Percentiles rank a stretch among this genome's conserved stretches.
Conservation (phyloP, 1,140 invertebrate genomes). For the Neodiprion pinetum region DNA sequence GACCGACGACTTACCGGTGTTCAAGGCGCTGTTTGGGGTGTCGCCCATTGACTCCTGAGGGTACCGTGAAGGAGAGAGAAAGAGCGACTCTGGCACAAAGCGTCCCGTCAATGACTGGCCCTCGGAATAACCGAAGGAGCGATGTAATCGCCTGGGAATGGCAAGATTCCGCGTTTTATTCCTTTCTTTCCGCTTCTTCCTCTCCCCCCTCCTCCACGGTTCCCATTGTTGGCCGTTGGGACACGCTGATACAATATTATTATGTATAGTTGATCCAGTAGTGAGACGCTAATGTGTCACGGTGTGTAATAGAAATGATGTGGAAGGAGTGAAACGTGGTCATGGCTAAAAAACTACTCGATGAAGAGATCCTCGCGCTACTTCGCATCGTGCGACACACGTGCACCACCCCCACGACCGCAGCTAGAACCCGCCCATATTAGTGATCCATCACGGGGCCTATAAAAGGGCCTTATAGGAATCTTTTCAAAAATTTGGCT, state of each 20-base stretch:
- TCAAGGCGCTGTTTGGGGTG: not conserved
- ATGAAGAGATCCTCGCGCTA: too few relatives aligned
- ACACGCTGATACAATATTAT: too few relatives aligned
- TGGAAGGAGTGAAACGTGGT: too few relatives aligned
- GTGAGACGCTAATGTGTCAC: too few relatives aligned
- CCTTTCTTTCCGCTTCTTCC: not conserved
- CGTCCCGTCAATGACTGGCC: not conserved
- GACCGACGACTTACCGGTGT: not conserved
- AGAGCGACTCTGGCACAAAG: not conserved
- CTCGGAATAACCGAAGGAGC: not conserved
- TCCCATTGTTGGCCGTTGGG: too few relatives aligned
- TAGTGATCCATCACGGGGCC: not conserved
- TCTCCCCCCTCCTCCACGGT: too few relatives aligned
- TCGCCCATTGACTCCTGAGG: slow-evolving; percentile 4
- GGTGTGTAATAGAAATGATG: too few relatives aligned
- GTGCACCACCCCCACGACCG: not conserved
- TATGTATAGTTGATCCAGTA: too few relatives aligned
- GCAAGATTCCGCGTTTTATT: slow-evolving; percentile 1
- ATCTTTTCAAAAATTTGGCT: too few relatives aligned
- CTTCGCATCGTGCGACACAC: not conserved
- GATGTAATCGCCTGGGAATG: slow-evolving; percentile 6
- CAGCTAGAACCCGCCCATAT: not conserved
- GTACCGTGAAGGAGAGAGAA: not conserved
- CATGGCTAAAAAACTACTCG: too few relatives aligned
- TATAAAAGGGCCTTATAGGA: slow-evolving; percentile 3